Evolutionary conservation across 1,140 invertebrate genomes (phyloP).

Genomic region (Carposina sasakii): DNA sequence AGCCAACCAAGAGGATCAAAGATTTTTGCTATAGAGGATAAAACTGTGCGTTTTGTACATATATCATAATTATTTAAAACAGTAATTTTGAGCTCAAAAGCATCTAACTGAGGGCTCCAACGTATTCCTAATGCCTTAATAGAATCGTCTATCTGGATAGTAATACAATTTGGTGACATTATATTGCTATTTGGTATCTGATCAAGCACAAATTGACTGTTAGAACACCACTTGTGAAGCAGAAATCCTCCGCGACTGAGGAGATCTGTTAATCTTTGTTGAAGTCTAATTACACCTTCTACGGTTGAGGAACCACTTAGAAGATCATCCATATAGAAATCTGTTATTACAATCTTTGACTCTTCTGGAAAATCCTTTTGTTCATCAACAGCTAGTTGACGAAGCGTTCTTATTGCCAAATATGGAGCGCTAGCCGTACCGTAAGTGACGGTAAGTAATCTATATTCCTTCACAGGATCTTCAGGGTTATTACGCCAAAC

Average conservation of each 20-base stretch:
- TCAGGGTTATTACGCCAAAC: conserved; percentile 28
- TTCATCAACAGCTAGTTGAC: conserved; percentile 31
- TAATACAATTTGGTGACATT: not conserved
- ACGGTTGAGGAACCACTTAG: too few species aligned
- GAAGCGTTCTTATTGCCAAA: conserved; percentile 24
- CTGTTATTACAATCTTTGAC: too few species aligned
- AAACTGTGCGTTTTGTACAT: not conserved
- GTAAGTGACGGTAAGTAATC: conserved; percentile 33
- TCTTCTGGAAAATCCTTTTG: conserved; percentile 3
- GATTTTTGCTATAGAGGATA: not conserved
- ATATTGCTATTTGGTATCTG: not conserved
- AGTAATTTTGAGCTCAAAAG: not conserved
- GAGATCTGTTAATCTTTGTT: too few species aligned
- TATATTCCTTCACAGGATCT: conserved; percentile 17
- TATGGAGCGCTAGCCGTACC: conserved; percentile 31
- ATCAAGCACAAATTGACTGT: too few species aligned
- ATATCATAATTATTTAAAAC: not conserved
- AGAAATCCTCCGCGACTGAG: too few species aligned
- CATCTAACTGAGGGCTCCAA: not conserved
- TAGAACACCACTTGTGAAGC: too few species aligned
- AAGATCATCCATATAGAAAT: too few species aligned
- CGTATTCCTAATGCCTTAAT: not conserved
- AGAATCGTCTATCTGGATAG: not conserved
- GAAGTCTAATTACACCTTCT: too few species aligned
- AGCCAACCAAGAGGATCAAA: too few species aligned